Evolutionary conservation across 1,140 invertebrate genomes (phyloP).

Genomic region (Platyura marginata): DNA sequence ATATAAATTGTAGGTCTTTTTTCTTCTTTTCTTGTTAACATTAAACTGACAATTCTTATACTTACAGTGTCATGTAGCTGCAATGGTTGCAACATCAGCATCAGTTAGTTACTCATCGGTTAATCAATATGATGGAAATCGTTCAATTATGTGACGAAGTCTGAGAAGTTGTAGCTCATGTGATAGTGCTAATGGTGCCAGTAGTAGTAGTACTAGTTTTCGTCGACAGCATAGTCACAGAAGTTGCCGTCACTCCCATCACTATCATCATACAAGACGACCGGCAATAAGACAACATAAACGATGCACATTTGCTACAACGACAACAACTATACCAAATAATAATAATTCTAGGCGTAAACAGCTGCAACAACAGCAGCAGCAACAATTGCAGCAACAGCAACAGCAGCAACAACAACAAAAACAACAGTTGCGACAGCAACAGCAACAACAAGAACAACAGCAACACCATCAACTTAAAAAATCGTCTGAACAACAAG

Average conservation of each 20-base stretch:
- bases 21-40: no score
- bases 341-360: background rate
- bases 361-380: background rate
- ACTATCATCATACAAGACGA: background rate
- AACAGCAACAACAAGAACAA: no score
- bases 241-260: background rate
- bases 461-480: no score
- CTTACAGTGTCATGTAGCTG: constrained; percentile 24
- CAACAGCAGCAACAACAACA: no score
- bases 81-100: constrained; percentile 22
- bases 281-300: background rate
- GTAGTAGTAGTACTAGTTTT: background rate
- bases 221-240: background rate
- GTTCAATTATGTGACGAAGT: constrained; percentile 23
- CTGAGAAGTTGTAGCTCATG: constrained; percentile 24
- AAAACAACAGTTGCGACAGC: no score
- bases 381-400: background rate
- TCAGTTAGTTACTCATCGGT: constrained; percentile 23
- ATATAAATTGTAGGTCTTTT: no score
- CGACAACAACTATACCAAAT: background rate
- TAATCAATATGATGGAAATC: constrained; percentile 15
- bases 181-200: background rate
- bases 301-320: constrained; percentile 1
- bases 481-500: no score
- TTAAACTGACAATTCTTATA: no score